A percentile compares a stretch with the other conserved stretches of the same genome.
phyloP scores from a whole-genome alignment of 2,888 invertebrate species.

The Pedicia rivosa region DNA sequence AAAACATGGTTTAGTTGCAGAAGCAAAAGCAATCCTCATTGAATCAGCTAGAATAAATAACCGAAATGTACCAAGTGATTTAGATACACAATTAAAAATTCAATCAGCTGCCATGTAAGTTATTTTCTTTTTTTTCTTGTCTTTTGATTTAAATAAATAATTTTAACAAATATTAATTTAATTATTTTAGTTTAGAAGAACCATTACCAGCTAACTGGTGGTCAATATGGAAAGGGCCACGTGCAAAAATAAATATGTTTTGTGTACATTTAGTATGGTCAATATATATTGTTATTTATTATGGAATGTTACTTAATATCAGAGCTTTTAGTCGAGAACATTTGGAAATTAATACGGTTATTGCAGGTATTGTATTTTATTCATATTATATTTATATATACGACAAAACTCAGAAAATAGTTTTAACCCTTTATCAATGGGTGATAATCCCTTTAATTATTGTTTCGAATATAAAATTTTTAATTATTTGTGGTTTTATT shows the following conservation, averaged over 20 bases:
- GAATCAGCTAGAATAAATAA: slow-evolving; percentile 29
- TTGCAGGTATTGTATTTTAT: slow-evolving; percentile 21
- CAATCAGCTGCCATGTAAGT: slow-evolving; percentile 23
- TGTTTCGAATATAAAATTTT: too few relatives aligned
- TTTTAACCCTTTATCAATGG: too few relatives aligned
- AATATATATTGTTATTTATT: slow-evolving; percentile 31
- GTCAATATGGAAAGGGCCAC: slow-evolving; percentile 27
- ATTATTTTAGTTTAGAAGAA: slow-evolving; percentile 20
- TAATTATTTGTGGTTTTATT: too few relatives aligned
- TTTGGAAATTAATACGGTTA: slow-evolving; percentile 28
- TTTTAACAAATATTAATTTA: neutral
- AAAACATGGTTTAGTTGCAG: slow-evolving; percentile 26
- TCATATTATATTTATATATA: too few relatives aligned
- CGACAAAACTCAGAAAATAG: too few relatives aligned
- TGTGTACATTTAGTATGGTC: slow-evolving; percentile 30
- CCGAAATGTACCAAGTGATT: slow-evolving; percentile 27
- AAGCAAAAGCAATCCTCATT: slow-evolving; percentile 27
- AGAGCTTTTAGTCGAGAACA: slow-evolving; percentile 31
- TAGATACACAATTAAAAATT: slow-evolving; percentile 27
- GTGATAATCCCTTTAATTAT: too few relatives aligned
- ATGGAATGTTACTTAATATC: slow-evolving; percentile 32
- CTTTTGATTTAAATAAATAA: neutral
- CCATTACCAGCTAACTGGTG: slow-evolving; percentile 29
- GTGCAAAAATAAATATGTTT: slow-evolving; percentile 25
- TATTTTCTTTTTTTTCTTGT: neutral